phyloP scores from a whole-genome alignment of 2,888 invertebrate genomes.

The Balanococcus diminutus region DNA sequence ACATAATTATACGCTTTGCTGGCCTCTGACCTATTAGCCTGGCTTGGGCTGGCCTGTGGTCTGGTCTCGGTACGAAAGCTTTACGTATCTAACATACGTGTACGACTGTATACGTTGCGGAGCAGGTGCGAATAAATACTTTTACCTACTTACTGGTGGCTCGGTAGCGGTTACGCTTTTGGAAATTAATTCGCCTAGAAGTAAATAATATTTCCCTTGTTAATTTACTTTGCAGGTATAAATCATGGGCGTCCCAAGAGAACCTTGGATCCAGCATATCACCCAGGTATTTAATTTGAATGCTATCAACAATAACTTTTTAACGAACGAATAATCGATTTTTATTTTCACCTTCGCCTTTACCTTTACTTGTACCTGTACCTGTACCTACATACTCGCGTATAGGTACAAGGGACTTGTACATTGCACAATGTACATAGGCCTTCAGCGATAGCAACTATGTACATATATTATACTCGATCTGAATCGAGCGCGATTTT shows the following conservation, averaged over 20 bases:
- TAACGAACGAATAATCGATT: not conserved
- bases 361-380: not conserved
- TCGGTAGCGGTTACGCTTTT: not conserved
- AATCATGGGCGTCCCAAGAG: constrained; percentile 33
- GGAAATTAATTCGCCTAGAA: constrained; percentile 17
- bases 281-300: constrained; percentile 31
- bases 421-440: too few species aligned
- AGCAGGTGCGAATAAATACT: not conserved
- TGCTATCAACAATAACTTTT: constrained; percentile 9
- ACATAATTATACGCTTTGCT: too few species aligned
- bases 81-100: too few species aligned
- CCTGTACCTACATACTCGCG: not conserved
- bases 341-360: too few species aligned
- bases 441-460: not conserved
- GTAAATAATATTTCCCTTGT: constrained; percentile 32
- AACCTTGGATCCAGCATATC: constrained; percentile 34
- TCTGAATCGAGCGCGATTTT: too few species aligned
- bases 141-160: not conserved
- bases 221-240: constrained; percentile 34
- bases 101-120: too few species aligned
- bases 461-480: not conserved
- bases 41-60: too few species aligned
- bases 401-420: too few species aligned
- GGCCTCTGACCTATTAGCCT: too few species aligned
- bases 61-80: too few species aligned